phyloP scores from a whole-genome alignment of 2,888 invertebrate species.

The Gasteruption jaculator region DNA sequence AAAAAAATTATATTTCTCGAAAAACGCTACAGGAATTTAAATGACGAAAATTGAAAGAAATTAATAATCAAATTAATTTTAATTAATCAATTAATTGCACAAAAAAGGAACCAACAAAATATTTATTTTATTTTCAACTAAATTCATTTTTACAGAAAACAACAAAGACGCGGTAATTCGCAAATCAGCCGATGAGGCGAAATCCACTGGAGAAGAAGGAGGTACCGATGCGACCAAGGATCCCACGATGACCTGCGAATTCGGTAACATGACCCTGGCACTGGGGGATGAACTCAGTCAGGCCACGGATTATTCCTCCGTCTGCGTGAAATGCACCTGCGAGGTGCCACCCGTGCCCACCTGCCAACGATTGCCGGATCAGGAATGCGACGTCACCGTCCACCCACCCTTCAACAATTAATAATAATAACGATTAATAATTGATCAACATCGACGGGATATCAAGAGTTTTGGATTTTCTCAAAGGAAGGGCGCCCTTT shows the following conservation, averaged over 20 bases:
- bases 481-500: too few species aligned
- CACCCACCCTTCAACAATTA: constrained; percentile 16
- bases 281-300: constrained; percentile 34
- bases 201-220: constrained; percentile 11
- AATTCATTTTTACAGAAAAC: constrained; percentile 32
- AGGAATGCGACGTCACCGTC: constrained; percentile 27
- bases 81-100: too few species aligned
- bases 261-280: constrained; percentile 32
- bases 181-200: too few species aligned
- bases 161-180: constrained; percentile 24
- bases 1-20: not conserved
- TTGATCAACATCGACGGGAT: too few species aligned
- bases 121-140: too few species aligned
- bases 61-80: too few species aligned
- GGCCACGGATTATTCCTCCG: constrained; percentile 25
- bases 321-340: constrained; percentile 36
- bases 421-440: too few species aligned
- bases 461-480: too few species aligned
- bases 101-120: too few species aligned
- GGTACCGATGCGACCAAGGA: not conserved
- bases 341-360: constrained; percentile 38
- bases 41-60: too few species aligned
- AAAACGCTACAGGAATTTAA: not conserved
- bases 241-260: constrained; percentile 23
- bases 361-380: constrained; percentile 30